Evolutionary conservation across 2,888 invertebrate genomes (phyloP).

Genomic region (Sthenelais limicola): DNA sequence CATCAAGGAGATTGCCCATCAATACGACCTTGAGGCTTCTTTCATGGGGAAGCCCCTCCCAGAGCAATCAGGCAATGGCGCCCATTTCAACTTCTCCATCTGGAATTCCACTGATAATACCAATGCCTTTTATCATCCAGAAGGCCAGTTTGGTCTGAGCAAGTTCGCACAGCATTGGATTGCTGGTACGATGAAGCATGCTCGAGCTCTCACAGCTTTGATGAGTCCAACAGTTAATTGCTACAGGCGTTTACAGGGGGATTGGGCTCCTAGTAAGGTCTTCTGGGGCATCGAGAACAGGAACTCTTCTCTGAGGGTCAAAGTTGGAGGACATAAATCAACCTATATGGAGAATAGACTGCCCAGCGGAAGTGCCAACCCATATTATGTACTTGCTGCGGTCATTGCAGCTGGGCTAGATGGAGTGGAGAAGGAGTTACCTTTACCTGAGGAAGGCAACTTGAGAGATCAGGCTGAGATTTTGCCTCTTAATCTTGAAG

Average conservation of each 20-base stretch:
- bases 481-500: neutral
- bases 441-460: neutral
- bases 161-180: constrained; percentile 43
- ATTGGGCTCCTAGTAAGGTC: constrained; percentile 35
- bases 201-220: constrained; percentile 45
- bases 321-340: constrained; percentile 12
- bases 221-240: constrained; percentile 50
- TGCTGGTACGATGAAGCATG: constrained; percentile 48
- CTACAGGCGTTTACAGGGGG: constrained; percentile 46
- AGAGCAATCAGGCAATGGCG: constrained; percentile 40
- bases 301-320: constrained; percentile 37
- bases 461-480: constrained; percentile 8
- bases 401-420: constrained; percentile 49
- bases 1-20: constrained; percentile 42
- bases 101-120: constrained; percentile 30
- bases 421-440: constrained; percentile 4
- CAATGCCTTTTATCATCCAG: constrained; percentile 43
- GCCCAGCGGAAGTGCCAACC: constrained; percentile 47
- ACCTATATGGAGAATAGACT: constrained; percentile 50
- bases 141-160: constrained; percentile 35
- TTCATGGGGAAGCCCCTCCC: constrained; percentile 43
- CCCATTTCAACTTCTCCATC: constrained; percentile 52
- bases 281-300: constrained; percentile 47
- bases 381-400: constrained; percentile 50
- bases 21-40: constrained; percentile 22